Evolutionary conservation across 2,888 invertebrate genomes (phyloP).

Genomic region (Drosophila algonquin): DNA sequence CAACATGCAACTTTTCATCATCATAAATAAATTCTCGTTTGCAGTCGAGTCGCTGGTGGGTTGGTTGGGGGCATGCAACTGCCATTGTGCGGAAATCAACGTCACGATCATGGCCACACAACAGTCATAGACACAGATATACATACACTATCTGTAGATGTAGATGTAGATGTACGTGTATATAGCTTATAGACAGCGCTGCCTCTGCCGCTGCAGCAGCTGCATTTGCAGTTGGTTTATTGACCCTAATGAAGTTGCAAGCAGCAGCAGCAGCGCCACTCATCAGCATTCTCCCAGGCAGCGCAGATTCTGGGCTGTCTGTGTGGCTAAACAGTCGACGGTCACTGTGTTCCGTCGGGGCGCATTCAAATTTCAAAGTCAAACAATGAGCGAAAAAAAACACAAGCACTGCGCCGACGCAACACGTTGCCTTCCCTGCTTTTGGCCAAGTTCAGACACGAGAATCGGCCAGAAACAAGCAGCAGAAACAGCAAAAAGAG

Average conservation of each 20-base stretch:
- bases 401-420: conserved; percentile 45
- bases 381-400: conserved; percentile 53
- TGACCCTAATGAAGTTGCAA: conserved; percentile 74
- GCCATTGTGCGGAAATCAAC: conserved; percentile 28
- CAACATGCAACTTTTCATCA: background rate
- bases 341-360: conserved; percentile 31
- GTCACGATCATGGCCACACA: conserved; percentile 40
- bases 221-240: conserved; percentile 59
- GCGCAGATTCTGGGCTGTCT: conserved; percentile 42
- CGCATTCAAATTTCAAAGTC: conserved; percentile 66
- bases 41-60: background rate
- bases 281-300: background rate
- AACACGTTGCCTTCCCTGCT: conserved; percentile 23
- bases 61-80: conserved; percentile 1
- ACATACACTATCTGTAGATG: conserved; percentile 21
- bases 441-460: conserved; percentile 71
- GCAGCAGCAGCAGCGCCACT: background rate
- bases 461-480: conserved; percentile 50
- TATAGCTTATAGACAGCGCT: conserved; percentile 26
- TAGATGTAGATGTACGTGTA: no score
- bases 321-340: conserved; percentile 53
- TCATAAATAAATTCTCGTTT: background rate
- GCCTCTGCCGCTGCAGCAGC: conserved; percentile 16
- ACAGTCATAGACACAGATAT: conserved; percentile 34
- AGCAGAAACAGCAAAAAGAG: background rate